phyloP scores from a whole-genome alignment of 2,113 vertebrate genomes.

The Perca schrenkii region DNA sequence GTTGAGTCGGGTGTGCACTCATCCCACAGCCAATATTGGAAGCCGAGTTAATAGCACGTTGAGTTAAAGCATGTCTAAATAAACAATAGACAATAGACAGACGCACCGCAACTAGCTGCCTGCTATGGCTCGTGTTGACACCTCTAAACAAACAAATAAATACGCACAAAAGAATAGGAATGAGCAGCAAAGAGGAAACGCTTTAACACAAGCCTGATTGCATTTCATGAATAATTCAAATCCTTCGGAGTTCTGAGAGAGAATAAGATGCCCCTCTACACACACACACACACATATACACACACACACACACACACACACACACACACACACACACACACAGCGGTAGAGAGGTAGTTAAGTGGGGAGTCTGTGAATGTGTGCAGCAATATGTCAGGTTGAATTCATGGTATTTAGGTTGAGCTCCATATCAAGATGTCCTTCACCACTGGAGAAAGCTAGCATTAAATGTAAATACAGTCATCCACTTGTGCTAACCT shows the following conservation, averaged over 20 bases:
- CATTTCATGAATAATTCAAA: slow-evolving; percentile 74
- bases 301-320: neutral
- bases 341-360: slow-evolving; percentile 36
- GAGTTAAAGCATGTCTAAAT: slow-evolving; percentile 34
- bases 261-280: slow-evolving; percentile 16
- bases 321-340: neutral
- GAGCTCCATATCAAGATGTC: slow-evolving; percentile 64
- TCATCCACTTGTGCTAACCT: slow-evolving; percentile 30
- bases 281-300: neutral
- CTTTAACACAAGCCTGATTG: slow-evolving; percentile 57
- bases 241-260: slow-evolving; percentile 52
- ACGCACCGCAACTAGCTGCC: slow-evolving; percentile 3
- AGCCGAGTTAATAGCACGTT: slow-evolving; percentile 3
- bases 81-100: slow-evolving; percentile 36
- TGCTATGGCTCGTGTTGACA: slow-evolving; percentile 28
- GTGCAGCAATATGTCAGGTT: slow-evolving; percentile 59
- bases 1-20: slow-evolving; percentile 16
- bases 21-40: slow-evolving; percentile 44
- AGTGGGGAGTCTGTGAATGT: slow-evolving; percentile 50
- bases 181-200: slow-evolving; percentile 50
- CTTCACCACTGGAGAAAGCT: slow-evolving; percentile 43
- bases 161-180: slow-evolving; percentile 8
- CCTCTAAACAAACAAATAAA: slow-evolving; percentile 37
- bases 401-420: slow-evolving; percentile 70
- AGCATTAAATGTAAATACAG: slow-evolving; percentile 65